Base-by-base conservation (phyloP, 2,888 invertebrate genomes). In the Xanthia icteritia region DNA sequence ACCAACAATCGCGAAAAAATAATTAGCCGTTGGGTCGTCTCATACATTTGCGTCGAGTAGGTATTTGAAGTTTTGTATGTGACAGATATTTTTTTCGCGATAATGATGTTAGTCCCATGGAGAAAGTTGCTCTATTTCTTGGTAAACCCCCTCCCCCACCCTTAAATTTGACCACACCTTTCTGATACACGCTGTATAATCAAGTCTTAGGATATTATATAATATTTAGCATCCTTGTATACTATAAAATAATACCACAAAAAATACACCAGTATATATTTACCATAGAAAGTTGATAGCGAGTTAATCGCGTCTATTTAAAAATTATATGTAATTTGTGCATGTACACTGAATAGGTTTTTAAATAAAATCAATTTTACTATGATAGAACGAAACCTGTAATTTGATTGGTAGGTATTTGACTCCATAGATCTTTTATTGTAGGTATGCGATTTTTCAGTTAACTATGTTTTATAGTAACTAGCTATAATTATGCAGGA, bases 361-460 rank as follows among this genome's bases (percentile, higher is more conserved):
- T 84, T 73, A 61, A 84, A 84, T 85, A 87, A 85, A 77, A 82
- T 82, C 79, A 77, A 74, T 82, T 85, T 85, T 81, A 76, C 27
- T 66, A 73, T 66, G 31, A 79, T n/a, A 67, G n/a, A n/a, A 31
- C 20, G n/a, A 54, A 6, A 31, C 15, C 15, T 69, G 48, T 61
- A n/a, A 42, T 84, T 83, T 81, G 42, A 72, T 77, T 84, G 36
- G 1, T 36, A 15, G 36, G 1, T 36, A 15, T 39, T 58, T n/a
- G 9, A 27, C 42, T 17, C 15, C 11, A 2, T 65, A 9, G 6
- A n/a, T n/a, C 1, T 23, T 63, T 56, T 39, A 2, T 66, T 45
- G 17, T n/a, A n/a, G n/a, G n/a, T 36, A 54, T 76, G 69, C 45
- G 23, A 63, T 63, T 45, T 15, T 68, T 56, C 17, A n/a, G n/a